Evolutionary conservation across 2,113 vertebrate species (phyloP), one percentile per base, ranked within the genome.

Genomic region (Cercocebus atys): DNA sequence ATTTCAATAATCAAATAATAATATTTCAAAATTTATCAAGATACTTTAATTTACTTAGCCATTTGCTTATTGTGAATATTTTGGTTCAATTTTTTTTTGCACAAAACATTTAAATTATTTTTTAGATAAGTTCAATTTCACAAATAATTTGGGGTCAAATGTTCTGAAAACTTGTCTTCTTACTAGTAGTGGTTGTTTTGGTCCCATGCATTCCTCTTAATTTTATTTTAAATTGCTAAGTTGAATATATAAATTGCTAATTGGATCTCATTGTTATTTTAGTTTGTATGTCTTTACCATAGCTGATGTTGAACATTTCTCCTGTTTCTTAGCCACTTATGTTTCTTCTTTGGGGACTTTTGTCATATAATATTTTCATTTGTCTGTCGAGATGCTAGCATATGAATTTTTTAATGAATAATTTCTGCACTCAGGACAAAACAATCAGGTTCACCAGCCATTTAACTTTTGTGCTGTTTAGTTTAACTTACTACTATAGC

Each of bases 1-100:
- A 94, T 88, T 95, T 94, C 70, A 88, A 57, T 92, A 35, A 57
- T 84, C 38, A 79, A 5, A 32, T 32, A 80, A 30, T 91, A 72
- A n/a, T 79, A 61, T 57, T 40, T 91, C 38, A 78, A 76, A 75
- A 35, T 72, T 78, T 83, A 82, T 75, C 11, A 97, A 72, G 5
- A 2, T 82, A 25, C 91, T 52, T 61, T 90, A 43, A 90, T 70
- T 94, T 93, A 81, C 30, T 76, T 38, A 91, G 22, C 7, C 40
- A 78, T 70, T 76, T 78, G 76, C 14, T 78, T 90, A 82, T 40
- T 87, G 10, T 87, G 57, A 45, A 87, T 76, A 82, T 83, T 82
- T 88, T 90, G 17, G 23, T 70, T 86, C 18, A 47, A 0, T 68
- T 75, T 32, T 50, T n/a, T 70, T 84, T 52, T 93, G 7, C 27